Percentiles rank a stretch among this genome's conserved stretches.
Evolutionary conservation across 2,113 vertebrate species (phyloP).

Genomic region (Gopherus flavomarginatus): DNA sequence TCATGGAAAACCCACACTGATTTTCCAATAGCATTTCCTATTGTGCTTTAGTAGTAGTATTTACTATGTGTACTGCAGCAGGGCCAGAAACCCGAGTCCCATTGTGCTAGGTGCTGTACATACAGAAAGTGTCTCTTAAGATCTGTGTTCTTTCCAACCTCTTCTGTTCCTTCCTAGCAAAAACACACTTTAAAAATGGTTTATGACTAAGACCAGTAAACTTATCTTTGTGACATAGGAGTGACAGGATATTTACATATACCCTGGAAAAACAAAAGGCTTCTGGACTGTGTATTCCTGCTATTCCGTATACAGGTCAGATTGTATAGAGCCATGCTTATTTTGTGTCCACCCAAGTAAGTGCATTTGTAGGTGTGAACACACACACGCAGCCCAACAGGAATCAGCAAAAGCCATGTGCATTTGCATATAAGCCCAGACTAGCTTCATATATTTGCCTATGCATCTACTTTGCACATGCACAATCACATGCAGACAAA

Average conservation of each 20-base stretch:
- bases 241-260: background rate
- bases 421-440: background rate
- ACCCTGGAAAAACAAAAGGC: background rate
- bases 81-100: background rate
- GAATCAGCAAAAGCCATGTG: background rate
- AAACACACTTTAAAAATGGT: background rate
- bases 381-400: background rate
- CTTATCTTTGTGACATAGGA: background rate
- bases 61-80: constrained; percentile 8
- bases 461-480: background rate
- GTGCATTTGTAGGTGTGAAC: background rate
- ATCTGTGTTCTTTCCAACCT: background rate
- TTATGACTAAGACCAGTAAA: rapidly evolving
- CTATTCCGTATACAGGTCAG: background rate
- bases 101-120: background rate
- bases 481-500: background rate
- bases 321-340: background rate
- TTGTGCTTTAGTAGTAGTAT: background rate
- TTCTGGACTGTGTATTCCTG: background rate
- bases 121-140: background rate
- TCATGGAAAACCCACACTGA: background rate
- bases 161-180: background rate
- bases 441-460: background rate
- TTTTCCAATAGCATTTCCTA: background rate
- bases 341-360: background rate